Evolutionary conservation across 1,140 invertebrate genomes (phyloP), one percentile per base, ranked within the genome.

Genomic region (Aleiodes sp.): DNA sequence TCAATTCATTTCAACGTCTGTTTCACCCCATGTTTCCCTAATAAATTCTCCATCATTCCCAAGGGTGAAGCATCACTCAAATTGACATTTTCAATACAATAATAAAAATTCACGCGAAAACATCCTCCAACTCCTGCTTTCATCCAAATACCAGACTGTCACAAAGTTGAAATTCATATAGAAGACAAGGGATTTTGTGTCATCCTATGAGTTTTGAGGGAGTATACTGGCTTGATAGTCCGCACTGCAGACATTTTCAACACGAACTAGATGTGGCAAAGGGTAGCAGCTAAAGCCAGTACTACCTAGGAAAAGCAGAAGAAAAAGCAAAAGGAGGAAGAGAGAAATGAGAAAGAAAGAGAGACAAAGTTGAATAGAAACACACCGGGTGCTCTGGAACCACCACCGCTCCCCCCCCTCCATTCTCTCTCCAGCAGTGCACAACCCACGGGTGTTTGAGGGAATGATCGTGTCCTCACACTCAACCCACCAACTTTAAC

Each of bases 201-300:
- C 26, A 7, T n/a, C 26, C 1, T 59, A 10, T 59, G 10, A 41
- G 35, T 72, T 57, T n/a, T n/a, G n/a, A n/a, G n/a, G n/a, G n/a
- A n/a, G n/a, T n/a, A n/a, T n/a, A n/a, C n/a, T n/a, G n/a, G 71
- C 71, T 66, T 72, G 71, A 65, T 72, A 61, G 35, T 61, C 66
- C 62, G 71, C 71, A 72, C 52, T 72, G 71, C 66, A 65, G 41
- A 65, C 64, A 41, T 65, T 33, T 33, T 65, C 29, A 57, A 57
- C 28, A 35, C 39, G 26, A 64, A 37, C n/a, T n/a, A n/a, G n/a
- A n/a, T n/a, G n/a, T n/a, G n/a, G n/a, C n/a, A n/a, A n/a, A n/a
- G n/a, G n/a, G n/a, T n/a, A n/a, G n/a, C n/a, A n/a, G n/a, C n/a
- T n/a, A n/a, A n/a, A n/a, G n/a, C n/a, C n/a, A n/a, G n/a, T n/a